Evolutionary conservation across 2,113 vertebrate genomes (phyloP), one percentile per base, ranked within the genome.

Genomic region (Nycticryphes semicollaris): DNA sequence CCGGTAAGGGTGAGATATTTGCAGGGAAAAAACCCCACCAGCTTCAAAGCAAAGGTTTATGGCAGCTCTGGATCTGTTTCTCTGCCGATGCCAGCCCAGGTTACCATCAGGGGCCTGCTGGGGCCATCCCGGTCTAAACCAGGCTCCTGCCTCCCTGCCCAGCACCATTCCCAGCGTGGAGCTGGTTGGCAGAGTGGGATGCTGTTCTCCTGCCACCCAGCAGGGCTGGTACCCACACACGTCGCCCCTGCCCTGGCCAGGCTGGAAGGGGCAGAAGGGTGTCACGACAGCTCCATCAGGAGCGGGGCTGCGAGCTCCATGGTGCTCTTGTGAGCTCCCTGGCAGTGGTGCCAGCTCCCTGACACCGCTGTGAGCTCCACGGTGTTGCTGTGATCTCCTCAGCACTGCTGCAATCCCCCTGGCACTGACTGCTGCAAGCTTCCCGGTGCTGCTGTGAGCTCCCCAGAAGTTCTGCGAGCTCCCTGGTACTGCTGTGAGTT

Each of bases 1-100:
- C 39, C 39, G 39, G 39, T 39, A 39, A 39, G 9, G 0, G 10
- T 1, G n/a, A 39, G 79, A 7, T 12, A 7, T 37, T 24, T 17
- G 45, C 45, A 51, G 43, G 66, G 78, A 76, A 50, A 10, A 19
- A 72, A 20, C 63, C 43, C 62, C 4, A 0, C 20, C 21, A 16
- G 35, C 28, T 19, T 68, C n/a, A 22, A 75, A 85, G 60, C 18
- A 35, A 53, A 27, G 1, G 0, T 67, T 64, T 53, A n/a, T 1
- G 10, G 48, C 27, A 15, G 33, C 0, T 0, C 35, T 0, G 8
- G 56, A 18, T 35, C 43, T n/a, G 14, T 48, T 48, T 24, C 41
- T 1, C 16, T 43, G 75, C 22, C 21, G 1, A 9, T 39, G 31
- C 51, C 35, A 3, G 30, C 7, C 68, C 8, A 21, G 23, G 13